These are phyloP conservation scores for Oceanodroma leucorhoa DNA, from an alignment of 2,797 vertebrate genomes.

Conservation along the genomic window DNA sequence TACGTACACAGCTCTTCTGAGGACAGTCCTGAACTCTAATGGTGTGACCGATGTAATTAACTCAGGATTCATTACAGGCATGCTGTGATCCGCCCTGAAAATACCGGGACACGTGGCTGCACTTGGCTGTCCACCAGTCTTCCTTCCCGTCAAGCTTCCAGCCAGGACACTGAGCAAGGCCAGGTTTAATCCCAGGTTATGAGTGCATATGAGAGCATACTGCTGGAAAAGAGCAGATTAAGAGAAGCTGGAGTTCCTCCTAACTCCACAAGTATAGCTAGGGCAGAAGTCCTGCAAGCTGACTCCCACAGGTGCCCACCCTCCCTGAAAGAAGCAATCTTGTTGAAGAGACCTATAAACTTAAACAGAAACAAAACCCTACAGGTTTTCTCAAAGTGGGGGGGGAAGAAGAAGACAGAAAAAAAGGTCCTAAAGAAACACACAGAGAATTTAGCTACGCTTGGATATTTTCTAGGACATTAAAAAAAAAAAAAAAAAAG, in stretches of 20 bases:
- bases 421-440: neutral
- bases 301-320: conserved; percentile 24
- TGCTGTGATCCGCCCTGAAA: neutral
- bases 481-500: neutral
- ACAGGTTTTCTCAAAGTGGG: accelerated
- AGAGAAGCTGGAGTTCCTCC: neutral
- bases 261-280: neutral
- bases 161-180: neutral
- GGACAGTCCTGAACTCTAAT: neutral
- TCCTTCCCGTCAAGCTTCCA: neutral
- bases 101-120: neutral
- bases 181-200: conserved; percentile 10
- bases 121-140: neutral
- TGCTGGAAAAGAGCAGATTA: neutral
- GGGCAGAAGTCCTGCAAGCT: conserved; percentile 10
- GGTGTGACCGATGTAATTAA: neutral
- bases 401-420: neutral
- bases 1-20: neutral
- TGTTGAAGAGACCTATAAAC: neutral
- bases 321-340: neutral
- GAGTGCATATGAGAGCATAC: neutral
- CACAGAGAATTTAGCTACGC: neutral
- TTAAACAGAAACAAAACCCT: neutral
- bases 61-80: neutral
- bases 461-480: neutral